These are phyloP conservation scores for Polypterus senegalus DNA, from an alignment of 2,113 vertebrate species.

Conservation along the genomic window DNA sequence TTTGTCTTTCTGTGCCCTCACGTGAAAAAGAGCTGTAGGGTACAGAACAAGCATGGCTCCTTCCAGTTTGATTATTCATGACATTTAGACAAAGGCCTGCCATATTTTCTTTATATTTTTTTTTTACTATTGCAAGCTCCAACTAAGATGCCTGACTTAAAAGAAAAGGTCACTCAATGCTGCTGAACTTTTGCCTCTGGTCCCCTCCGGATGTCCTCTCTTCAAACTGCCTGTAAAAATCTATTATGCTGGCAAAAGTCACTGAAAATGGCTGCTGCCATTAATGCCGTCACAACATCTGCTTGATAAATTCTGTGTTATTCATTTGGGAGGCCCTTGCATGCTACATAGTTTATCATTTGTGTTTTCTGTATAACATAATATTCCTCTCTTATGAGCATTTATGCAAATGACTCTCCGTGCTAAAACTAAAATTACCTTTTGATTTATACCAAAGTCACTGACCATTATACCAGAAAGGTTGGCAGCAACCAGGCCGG, in stretches of 20 bases:
- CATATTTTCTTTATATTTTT: too few species aligned
- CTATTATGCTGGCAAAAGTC: conserved; percentile 17
- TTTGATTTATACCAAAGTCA: conserved; percentile 19
- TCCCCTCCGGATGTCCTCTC: conserved; percentile 3
- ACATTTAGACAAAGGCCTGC: not conserved
- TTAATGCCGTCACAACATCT: conserved; percentile 20
- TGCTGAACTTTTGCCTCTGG: conserved; percentile 5
- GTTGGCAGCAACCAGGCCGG: conserved; percentile 10
- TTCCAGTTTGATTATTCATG: conserved; percentile 55
- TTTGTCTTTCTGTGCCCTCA: conserved; percentile 55
- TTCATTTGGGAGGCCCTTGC: conserved; percentile 18
- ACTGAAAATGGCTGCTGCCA: conserved; percentile 24
- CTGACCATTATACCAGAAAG: conserved; percentile 18
- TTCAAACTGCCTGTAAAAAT: conserved; percentile 1
- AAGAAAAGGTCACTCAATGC: conserved; percentile 2
- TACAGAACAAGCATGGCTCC: conserved; percentile 38
- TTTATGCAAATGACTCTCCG: conserved; percentile 22
- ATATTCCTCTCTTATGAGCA: conserved; percentile 17
- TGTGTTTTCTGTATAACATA: conserved; percentile 18
- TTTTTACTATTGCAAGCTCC: too few species aligned
- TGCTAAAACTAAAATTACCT: conserved; percentile 14
- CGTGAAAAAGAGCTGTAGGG: conserved; percentile 40
- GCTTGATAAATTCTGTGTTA: conserved; percentile 25
- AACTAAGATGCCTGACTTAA: conserved; percentile 5
- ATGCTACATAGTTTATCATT: conserved; percentile 19